phyloP scores from a whole-genome alignment of 2,888 invertebrate species.

The Drosophila macrothrix region DNA sequence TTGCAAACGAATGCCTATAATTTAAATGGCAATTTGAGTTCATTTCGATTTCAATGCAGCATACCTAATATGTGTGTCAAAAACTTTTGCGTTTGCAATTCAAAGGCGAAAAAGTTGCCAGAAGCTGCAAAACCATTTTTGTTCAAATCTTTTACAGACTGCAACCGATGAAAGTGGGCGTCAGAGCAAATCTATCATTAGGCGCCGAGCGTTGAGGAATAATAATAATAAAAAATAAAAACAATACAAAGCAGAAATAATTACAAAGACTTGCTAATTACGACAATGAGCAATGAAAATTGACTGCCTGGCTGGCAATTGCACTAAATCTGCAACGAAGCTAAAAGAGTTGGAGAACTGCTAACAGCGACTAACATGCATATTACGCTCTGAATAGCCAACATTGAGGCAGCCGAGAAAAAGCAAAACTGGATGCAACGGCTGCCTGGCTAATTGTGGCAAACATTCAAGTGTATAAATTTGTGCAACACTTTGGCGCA shows the following conservation, averaged over 20 bases:
- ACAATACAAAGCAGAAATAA: slow-evolving; percentile 53
- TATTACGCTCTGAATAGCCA: slow-evolving; percentile 81
- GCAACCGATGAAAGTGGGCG: slow-evolving; percentile 81
- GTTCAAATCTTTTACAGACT: slow-evolving; percentile 30
- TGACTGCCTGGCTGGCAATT: slow-evolving; percentile 61
- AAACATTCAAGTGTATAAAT: slow-evolving; percentile 80
- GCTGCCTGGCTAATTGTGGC: slow-evolving; percentile 78
- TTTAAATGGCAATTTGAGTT: slow-evolving; percentile 49
- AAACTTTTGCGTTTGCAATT: slow-evolving; percentile 66
- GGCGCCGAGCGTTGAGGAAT: slow-evolving; percentile 12
- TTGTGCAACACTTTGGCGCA: slow-evolving; percentile 67
- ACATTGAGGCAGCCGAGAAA: slow-evolving; percentile 50
- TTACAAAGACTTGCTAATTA: slow-evolving; percentile 76
- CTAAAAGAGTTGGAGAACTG: slow-evolving; percentile 50
- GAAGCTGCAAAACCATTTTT: slow-evolving; percentile 4
- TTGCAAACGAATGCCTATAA: slow-evolving; percentile 35
- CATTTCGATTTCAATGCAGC: slow-evolving; percentile 70
- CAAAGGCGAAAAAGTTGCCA: slow-evolving; percentile 30
- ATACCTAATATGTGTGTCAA: slow-evolving; percentile 47
- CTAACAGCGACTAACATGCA: slow-evolving; percentile 65
- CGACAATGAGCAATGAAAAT: slow-evolving; percentile 72
- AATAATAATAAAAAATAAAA: slow-evolving; percentile 37
- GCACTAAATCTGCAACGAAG: slow-evolving; percentile 83
- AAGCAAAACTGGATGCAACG: slow-evolving; percentile 74
- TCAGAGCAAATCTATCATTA: slow-evolving; percentile 62